Evolutionary conservation across 2,888 invertebrate genomes (phyloP).

Genomic region (Blastobasis lacticolella): DNA sequence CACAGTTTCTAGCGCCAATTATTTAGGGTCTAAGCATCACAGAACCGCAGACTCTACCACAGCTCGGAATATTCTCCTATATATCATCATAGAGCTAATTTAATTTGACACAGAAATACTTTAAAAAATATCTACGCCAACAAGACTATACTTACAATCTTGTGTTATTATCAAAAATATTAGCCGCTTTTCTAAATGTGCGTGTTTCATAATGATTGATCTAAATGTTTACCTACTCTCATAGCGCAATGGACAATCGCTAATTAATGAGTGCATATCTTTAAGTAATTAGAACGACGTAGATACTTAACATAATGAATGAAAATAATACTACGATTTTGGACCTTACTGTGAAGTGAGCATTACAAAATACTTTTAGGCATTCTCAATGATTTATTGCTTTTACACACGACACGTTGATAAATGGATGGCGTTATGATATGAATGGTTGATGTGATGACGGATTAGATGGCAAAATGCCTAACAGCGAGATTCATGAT

Average conservation of each 20-base stretch:
- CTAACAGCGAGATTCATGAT: background rate
- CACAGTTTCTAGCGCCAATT: too few species aligned
- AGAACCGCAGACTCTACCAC: too few species aligned
- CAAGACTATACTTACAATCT: constrained; percentile 8
- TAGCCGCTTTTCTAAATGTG: constrained; percentile 34
- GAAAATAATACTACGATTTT: too few species aligned
- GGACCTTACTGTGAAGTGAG: too few species aligned
- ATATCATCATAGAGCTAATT: constrained; percentile 1
- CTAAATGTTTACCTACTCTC: constrained; percentile 14
- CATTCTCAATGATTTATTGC: too few species aligned
- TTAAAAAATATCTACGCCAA: constrained; percentile 14
- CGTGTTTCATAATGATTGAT: constrained; percentile 49
- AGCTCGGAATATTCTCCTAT: too few species aligned
- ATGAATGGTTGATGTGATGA: constrained; percentile 38
- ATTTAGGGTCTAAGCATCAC: too few species aligned
- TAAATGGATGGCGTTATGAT: constrained; percentile 61
- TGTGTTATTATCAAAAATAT: constrained; percentile 48
- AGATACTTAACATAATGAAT: too few species aligned
- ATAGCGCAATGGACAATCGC: constrained; percentile 39
- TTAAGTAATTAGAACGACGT: background rate
- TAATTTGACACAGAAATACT: constrained; percentile 21
- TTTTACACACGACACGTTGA: too few species aligned
- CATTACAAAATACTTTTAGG: too few species aligned
- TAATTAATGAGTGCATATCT: constrained; percentile 3
- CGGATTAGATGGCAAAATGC: constrained; percentile 12